phyloP scores from a whole-genome alignment of 2,113 vertebrate genomes.

The Tragulus kanchil region DNA sequence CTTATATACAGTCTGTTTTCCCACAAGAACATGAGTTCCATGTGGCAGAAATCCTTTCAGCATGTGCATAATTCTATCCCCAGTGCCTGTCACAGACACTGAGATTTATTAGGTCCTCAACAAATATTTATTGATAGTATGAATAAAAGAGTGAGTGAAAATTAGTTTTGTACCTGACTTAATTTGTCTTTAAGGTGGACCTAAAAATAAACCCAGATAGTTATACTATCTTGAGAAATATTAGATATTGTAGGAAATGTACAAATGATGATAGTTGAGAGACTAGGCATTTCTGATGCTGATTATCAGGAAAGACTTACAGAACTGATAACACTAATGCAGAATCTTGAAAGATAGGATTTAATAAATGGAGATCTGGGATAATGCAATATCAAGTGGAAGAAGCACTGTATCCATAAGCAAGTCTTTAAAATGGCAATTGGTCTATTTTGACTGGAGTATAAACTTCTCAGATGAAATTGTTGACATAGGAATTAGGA shows the following conservation, averaged over 20 bases:
- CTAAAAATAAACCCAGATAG: neutral
- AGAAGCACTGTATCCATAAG: neutral
- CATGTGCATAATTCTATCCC: neutral
- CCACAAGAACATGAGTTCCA: neutral
- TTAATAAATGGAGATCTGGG: neutral
- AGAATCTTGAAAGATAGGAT: neutral
- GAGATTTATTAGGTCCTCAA: neutral
- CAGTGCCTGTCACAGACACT: neutral
- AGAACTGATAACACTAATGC: neutral
- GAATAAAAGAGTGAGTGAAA: neutral
- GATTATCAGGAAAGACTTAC: neutral
- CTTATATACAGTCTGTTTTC: neutral
- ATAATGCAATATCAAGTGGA: neutral
- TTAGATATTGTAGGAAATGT: neutral
- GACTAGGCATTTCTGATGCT: neutral
- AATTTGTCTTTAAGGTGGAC: neutral
- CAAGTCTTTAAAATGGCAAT: neutral
- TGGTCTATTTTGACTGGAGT: neutral
- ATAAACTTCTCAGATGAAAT: neutral
- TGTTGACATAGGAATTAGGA: neutral
- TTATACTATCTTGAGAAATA: conserved; percentile 26
- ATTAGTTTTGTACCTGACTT: neutral
- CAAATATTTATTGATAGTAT: neutral
- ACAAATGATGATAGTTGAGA: neutral
- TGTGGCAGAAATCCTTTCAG: neutral